Percentiles rank a stretch among this genome's conserved stretches.
Conservation (phyloP, 2,888 invertebrate species). For the Hymenopus coronatus region DNA sequence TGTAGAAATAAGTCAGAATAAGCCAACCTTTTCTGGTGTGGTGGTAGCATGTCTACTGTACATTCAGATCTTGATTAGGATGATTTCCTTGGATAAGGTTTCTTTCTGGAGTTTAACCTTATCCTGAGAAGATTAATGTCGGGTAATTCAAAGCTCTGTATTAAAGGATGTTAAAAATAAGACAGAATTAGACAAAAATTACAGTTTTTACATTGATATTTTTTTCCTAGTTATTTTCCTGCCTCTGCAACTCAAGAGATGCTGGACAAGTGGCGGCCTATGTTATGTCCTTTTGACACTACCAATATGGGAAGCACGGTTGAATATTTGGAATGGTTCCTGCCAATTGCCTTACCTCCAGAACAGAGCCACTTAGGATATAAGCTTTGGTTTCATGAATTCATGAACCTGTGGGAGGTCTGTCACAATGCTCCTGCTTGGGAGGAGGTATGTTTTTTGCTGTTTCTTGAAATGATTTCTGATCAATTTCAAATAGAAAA, state of each 20-base stretch:
- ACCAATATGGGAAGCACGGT: constrained; percentile 54
- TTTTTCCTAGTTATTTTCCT: constrained; percentile 61
- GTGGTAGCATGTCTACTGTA: no score
- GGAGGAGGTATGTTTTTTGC: constrained; percentile 55
- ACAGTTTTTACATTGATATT: background rate
- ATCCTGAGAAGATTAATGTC: no score
- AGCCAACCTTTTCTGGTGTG: no score
- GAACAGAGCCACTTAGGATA: constrained; percentile 62
- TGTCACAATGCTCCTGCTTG: constrained; percentile 71
- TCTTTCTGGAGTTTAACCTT: no score
- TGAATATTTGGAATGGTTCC: constrained; percentile 67
- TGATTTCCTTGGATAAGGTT: no score
- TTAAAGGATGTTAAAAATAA: no score
- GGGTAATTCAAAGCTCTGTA: no score
- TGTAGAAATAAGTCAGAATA: no score
- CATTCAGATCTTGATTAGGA: no score
- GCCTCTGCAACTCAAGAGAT: constrained; percentile 79
- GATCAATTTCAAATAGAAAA: background rate
- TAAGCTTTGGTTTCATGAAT: constrained; percentile 75
- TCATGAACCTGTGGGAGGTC: constrained; percentile 74
- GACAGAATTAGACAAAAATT: no score
- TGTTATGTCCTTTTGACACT: constrained; percentile 69
- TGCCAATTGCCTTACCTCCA: constrained; percentile 69
- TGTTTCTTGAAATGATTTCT: background rate
- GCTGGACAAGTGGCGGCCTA: constrained; percentile 76